These are phyloP conservation scores for Drosophila neoperkinsi DNA, from an alignment of 2,888 invertebrate species.

Conservation along the genomic window DNA sequence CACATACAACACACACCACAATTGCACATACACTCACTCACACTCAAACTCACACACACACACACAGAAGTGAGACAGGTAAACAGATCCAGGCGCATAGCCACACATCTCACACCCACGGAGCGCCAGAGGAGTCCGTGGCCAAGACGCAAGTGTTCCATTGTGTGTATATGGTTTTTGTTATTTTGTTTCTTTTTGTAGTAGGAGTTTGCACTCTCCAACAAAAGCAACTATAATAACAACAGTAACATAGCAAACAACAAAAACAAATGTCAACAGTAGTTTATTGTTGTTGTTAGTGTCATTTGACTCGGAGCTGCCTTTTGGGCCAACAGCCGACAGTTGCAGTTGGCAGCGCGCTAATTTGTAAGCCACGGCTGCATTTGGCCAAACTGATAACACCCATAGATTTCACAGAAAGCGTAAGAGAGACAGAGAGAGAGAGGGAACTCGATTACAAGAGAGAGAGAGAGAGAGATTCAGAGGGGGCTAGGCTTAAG, in stretches of 20 bases:
- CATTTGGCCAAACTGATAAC: conserved; percentile 75
- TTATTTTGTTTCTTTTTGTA: conserved; percentile 21
- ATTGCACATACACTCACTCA: conserved; percentile 18
- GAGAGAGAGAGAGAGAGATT: conserved; percentile 6
- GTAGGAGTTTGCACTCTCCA: conserved; percentile 55
- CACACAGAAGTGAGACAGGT: conserved; percentile 27
- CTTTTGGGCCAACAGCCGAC: conserved; percentile 70
- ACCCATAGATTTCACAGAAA: conserved; percentile 51
- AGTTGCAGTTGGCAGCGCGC: conserved; percentile 77
- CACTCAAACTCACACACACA: conserved; percentile 24
- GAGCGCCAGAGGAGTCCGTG: conserved; percentile 66
- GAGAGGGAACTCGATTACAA: neutral
- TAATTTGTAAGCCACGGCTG: conserved; percentile 75
- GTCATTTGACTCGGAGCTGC: conserved; percentile 78
- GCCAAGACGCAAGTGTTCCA: conserved; percentile 74
- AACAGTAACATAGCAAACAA: conserved; percentile 59
- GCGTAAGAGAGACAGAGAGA: neutral
- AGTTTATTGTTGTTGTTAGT: conserved; percentile 80
- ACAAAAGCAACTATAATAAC: conserved; percentile 28
- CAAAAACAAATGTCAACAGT: conserved; percentile 76
- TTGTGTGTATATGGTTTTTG: conserved; percentile 55
- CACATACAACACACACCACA: conserved; percentile 40
- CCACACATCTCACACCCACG: conserved; percentile 70
- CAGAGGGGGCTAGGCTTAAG: conserved; percentile 19
- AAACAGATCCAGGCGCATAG: conserved; percentile 33